phyloP scores from a whole-genome alignment of 1,140 invertebrate species.

The Cotesia chilonis region DNA sequence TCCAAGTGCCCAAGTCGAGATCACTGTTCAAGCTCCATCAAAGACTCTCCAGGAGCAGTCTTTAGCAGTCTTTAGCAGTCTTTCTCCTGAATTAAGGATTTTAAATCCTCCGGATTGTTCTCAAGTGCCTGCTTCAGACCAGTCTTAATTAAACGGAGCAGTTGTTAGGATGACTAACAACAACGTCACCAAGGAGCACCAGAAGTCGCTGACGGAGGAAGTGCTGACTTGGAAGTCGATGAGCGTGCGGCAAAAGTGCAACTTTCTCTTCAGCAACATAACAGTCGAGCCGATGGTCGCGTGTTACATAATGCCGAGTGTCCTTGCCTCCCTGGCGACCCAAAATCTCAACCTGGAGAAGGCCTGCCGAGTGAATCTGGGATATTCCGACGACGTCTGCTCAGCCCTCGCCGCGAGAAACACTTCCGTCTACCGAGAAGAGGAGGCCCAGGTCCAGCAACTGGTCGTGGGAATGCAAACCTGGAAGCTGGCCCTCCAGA shows the following conservation, averaged over 20 bases:
- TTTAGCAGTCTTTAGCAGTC: too few relatives aligned
- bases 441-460: constrained; percentile 79
- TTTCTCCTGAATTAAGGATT: not conserved
- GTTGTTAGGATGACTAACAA: constrained; percentile 33
- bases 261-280: constrained; percentile 68
- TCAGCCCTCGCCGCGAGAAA: constrained; percentile 74
- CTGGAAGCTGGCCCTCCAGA: constrained; percentile 83
- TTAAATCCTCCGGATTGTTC: too few relatives aligned
- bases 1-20: constrained; percentile 37
- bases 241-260: constrained; percentile 54
- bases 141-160: not conserved
- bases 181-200: constrained; percentile 10
- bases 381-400: constrained; percentile 75
- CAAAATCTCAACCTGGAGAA: constrained; percentile 86
- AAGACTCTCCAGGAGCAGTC: too few relatives aligned
- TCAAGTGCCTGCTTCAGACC: not conserved
- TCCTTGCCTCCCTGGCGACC: constrained; percentile 78
- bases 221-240: constrained; percentile 49
- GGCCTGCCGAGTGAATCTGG: constrained; percentile 82
- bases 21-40: too few relatives aligned
- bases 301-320: constrained; percentile 81
- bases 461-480: constrained; percentile 80
- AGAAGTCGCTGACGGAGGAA: constrained; percentile 17
- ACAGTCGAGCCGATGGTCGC: constrained; percentile 83
- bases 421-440: constrained; percentile 74